These are phyloP conservation scores for Dryomyza anilis DNA, from an alignment of 2,888 invertebrate genomes.

Conservation along the genomic window DNA sequence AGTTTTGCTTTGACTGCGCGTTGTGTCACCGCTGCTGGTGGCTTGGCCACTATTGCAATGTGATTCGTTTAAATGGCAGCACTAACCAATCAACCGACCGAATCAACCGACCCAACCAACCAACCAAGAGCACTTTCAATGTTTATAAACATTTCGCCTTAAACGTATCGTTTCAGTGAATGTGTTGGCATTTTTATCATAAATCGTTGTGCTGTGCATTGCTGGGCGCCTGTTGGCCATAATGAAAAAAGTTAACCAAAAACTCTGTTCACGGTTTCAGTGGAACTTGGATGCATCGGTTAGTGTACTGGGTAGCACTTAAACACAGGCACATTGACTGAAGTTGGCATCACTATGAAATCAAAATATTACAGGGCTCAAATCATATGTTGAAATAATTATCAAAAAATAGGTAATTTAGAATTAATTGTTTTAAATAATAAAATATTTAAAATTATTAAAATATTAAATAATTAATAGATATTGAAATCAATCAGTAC, in stretches of 20 bases:
- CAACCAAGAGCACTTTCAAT: too few species aligned
- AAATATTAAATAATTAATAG: too few species aligned
- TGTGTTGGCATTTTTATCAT: neutral
- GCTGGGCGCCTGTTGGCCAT: neutral
- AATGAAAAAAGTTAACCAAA: constrained; percentile 16
- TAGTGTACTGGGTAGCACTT: constrained; percentile 11
- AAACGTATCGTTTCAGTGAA: too few species aligned
- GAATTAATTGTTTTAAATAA: too few species aligned
- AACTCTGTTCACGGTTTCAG: constrained; percentile 8
- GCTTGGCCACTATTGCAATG: neutral
- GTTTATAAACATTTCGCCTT: too few species aligned
- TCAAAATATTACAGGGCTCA: too few species aligned
- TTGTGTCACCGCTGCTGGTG: neutral
- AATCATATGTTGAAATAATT: too few species aligned
- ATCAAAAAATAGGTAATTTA: too few species aligned
- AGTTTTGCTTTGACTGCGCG: neutral
- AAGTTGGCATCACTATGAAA: constrained; percentile 17
- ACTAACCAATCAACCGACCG: neutral
- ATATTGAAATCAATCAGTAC: too few species aligned
- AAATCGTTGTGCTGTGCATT: neutral
- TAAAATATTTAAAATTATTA: too few species aligned
- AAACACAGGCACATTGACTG: neutral
- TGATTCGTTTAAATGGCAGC: neutral
- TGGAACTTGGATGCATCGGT: constrained; percentile 6
- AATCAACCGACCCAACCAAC: too few species aligned